A percentile compares a stretch with the other conserved stretches of the same genome.
phyloP scores from a whole-genome alignment of 2,113 vertebrate species.

The Lynx canadensis region DNA sequence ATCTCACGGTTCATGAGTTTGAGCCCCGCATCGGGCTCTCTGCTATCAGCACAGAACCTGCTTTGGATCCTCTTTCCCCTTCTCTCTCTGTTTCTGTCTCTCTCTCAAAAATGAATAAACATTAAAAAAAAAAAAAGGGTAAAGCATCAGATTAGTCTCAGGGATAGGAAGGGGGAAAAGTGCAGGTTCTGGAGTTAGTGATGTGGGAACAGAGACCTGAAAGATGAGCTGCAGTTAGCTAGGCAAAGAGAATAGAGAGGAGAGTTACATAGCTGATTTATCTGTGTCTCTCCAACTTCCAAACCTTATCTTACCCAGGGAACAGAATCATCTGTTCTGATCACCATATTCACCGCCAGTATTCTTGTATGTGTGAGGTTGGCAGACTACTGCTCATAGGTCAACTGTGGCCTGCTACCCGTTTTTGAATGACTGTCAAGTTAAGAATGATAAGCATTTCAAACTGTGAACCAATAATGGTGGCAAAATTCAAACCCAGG shows the following conservation, averaged over 20 bases:
- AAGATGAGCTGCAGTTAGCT: not conserved
- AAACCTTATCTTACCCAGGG: not conserved
- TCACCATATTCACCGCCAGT: not conserved
- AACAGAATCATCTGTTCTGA: not conserved
- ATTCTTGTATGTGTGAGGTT: not conserved
- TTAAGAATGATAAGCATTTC: not conserved
- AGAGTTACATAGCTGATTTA: not conserved
- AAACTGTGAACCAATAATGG: not conserved
- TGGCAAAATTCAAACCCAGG: not conserved
- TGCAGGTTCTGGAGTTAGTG: not conserved
- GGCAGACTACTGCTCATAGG: not conserved
- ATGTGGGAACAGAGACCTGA: not conserved
- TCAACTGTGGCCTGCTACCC: not conserved
- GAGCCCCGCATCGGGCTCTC: too few species aligned
- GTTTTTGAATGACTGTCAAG: not conserved
- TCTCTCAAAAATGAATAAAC: too few species aligned
- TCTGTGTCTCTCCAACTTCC: not conserved
- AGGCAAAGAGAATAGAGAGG: not conserved
- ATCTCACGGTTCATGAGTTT: too few species aligned
- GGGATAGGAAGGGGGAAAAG: not conserved
- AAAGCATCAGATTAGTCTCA: not conserved
- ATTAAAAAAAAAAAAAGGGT: too few species aligned
- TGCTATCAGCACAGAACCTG: too few species aligned
- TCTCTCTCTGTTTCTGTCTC: too few species aligned
- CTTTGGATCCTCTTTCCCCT: too few species aligned